Conservation (phyloP, 30 jellyfish, hydroid and myxozoan species). For the Mastigias papua region DNA sequence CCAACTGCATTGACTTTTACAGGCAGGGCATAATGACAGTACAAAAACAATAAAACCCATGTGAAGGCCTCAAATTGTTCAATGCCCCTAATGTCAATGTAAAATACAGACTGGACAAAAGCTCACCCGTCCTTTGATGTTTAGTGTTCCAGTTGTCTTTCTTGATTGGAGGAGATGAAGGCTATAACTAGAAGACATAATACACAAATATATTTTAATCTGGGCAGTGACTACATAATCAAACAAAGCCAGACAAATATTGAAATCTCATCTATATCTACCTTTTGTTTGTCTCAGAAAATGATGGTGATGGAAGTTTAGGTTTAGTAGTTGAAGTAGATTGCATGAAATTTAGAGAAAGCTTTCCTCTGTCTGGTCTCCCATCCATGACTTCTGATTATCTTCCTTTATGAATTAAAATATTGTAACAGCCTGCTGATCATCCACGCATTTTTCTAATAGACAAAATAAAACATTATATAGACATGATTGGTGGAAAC, state of each 20-base stretch:
- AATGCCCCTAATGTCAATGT: not conserved
- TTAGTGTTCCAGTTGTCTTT: constrained; percentile 65
- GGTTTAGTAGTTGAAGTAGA: constrained; percentile 50
- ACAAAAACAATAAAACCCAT: too few species aligned
- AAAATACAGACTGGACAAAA: not conserved
- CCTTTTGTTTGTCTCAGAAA: constrained; percentile 61
- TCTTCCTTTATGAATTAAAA: not conserved
- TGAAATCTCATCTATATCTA: not conserved
- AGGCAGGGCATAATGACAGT: too few species aligned
- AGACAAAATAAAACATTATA: too few species aligned
- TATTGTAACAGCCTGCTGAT: not conserved
- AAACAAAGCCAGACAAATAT: too few species aligned
- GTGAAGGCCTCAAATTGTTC: too few species aligned
- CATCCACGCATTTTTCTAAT: not conserved
- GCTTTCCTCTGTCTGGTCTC: constrained; percentile 51
- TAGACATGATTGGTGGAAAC: too few species aligned
- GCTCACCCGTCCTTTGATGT: constrained; percentile 70
- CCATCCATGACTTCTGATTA: constrained; percentile 36
- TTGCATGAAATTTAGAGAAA: constrained; percentile 43
- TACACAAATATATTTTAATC: too few species aligned
- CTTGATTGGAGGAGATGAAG: constrained; percentile 74
- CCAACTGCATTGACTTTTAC: too few species aligned
- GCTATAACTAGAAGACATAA: constrained; percentile 40
- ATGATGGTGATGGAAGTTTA: constrained; percentile 73
- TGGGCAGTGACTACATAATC: not conserved